A percentile compares a stretch with the other conserved stretches of the same genome.
phyloP scores from a whole-genome alignment of 2,797 vertebrate genomes.

The Amblyopsis hoosieri region DNA sequence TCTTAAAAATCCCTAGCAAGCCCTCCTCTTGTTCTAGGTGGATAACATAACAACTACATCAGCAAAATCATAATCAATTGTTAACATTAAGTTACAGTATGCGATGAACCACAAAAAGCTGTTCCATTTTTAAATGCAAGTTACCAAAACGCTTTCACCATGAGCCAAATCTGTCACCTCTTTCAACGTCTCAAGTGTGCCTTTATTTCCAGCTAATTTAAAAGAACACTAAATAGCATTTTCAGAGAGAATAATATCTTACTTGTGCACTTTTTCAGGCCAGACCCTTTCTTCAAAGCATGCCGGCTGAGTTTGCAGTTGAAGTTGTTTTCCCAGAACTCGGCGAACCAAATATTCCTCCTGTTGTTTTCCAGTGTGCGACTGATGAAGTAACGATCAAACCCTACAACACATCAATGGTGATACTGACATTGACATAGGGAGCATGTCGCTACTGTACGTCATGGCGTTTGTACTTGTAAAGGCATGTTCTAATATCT shows the following conservation, averaged over 20 bases:
- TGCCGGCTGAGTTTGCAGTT: slow-evolving; percentile 97
- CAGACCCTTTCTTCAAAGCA: slow-evolving; percentile 92
- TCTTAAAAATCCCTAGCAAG: no score
- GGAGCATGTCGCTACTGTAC: slow-evolving; percentile 10
- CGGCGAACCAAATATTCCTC: slow-evolving; percentile 98
- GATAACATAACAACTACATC: no score
- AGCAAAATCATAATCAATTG: no score
- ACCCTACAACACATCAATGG: slow-evolving; percentile 79
- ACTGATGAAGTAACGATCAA: slow-evolving; percentile 98
- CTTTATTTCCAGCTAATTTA: no score
- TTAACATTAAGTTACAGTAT: no score
- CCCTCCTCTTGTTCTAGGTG: no score
- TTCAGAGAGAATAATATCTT: slow-evolving; percentile 71
- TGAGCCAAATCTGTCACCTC: no score
- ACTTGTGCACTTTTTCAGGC: slow-evolving; percentile 98
- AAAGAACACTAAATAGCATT: background rate
- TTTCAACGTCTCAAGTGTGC: no score
- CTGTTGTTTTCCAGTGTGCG: slow-evolving; percentile 98
- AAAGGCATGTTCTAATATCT: slow-evolving; percentile 4
- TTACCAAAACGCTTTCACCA: no score
- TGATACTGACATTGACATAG: slow-evolving; percentile 38
- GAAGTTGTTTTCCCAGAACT: slow-evolving; percentile 99
- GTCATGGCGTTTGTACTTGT: slow-evolving; percentile 10
- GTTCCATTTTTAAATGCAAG: no score
- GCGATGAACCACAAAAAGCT: no score